Evolutionary conservation across 2,113 vertebrate genomes (phyloP).

Genomic region (Barnardius zonarius): DNA sequence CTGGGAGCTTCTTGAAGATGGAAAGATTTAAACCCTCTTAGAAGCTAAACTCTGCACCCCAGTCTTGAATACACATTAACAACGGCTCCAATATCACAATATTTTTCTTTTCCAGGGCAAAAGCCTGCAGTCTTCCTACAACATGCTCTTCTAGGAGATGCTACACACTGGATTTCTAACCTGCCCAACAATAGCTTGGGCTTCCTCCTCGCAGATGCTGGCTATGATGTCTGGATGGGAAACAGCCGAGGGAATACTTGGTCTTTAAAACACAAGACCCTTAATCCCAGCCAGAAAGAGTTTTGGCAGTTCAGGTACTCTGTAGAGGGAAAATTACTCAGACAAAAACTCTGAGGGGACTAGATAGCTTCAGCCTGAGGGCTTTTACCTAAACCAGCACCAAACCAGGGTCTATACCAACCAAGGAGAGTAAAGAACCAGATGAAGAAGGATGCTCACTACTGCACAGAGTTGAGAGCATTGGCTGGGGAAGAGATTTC

Average conservation of each 20-base stretch:
- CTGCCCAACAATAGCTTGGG: constrained; percentile 83
- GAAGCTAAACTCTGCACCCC: neutral
- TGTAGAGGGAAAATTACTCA: neutral
- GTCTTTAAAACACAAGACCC: constrained; percentile 82
- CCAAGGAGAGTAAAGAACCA: neutral
- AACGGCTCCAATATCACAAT: neutral
- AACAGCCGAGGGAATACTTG: constrained; percentile 90
- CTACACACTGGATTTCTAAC: constrained; percentile 93
- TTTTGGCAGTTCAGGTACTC: constrained; percentile 94
- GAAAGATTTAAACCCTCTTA: neutral
- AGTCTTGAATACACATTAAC: neutral
- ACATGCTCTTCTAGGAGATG: constrained; percentile 91
- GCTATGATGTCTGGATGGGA: constrained; percentile 92
- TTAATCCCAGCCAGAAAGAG: constrained; percentile 73
- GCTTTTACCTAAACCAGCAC: neutral
- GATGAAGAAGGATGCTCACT: neutral
- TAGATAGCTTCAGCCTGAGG: constrained; percentile 77
- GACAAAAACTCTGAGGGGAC: neutral
- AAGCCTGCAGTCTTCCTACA: constrained; percentile 85
- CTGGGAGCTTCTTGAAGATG: neutral
- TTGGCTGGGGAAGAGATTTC: neutral
- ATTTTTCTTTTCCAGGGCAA: constrained; percentile 63
- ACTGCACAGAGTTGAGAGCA: neutral
- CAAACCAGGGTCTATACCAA: neutral
- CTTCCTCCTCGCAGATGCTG: constrained; percentile 85